A percentile compares a stretch with the other conserved stretches of the same genome.
Evolutionary conservation across 1,140 invertebrate species (phyloP).

Genomic region (Temnothorax curvispinosus): DNA sequence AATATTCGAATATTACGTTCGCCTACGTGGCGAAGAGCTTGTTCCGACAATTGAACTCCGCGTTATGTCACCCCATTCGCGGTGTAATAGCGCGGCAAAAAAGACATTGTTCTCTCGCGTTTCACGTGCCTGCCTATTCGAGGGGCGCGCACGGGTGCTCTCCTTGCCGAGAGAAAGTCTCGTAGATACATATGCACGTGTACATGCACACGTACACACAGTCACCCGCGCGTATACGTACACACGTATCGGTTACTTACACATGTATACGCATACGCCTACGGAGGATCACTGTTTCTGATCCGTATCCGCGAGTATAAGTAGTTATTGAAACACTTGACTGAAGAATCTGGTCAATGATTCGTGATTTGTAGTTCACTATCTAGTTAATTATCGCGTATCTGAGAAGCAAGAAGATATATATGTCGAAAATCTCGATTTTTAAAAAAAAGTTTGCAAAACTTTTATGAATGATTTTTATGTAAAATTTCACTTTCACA

Average conservation of each 20-base stretch:
- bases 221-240: neutral
- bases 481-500: neutral
- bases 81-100: slow-evolving; percentile 48
- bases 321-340: neutral
- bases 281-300: slow-evolving; percentile 30
- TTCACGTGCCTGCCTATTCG: slow-evolving; percentile 55
- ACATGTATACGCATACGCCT: neutral
- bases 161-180: slow-evolving; percentile 74
- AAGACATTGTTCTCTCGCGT: slow-evolving; percentile 68
- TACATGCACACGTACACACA: neutral
- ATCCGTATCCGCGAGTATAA: neutral
- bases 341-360: slow-evolving; percentile 9
- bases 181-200: slow-evolving; percentile 20
- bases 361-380: neutral
- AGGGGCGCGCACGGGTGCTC: slow-evolving; percentile 68
- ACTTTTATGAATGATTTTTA: neutral
- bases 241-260: neutral
- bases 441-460: neutral
- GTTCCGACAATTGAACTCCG: slow-evolving; percentile 38
- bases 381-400: neutral
- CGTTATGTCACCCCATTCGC: slow-evolving; percentile 41
- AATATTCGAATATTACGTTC: slow-evolving; percentile 37
- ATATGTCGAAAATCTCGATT: neutral
- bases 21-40: slow-evolving; percentile 35
- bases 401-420: neutral